A percentile compares a stretch with the other conserved stretches of the same genome.
These are phyloP conservation scores for Eupithecia subumbrata DNA, from an alignment of 2,888 invertebrate genomes.

Conservation along the genomic window DNA sequence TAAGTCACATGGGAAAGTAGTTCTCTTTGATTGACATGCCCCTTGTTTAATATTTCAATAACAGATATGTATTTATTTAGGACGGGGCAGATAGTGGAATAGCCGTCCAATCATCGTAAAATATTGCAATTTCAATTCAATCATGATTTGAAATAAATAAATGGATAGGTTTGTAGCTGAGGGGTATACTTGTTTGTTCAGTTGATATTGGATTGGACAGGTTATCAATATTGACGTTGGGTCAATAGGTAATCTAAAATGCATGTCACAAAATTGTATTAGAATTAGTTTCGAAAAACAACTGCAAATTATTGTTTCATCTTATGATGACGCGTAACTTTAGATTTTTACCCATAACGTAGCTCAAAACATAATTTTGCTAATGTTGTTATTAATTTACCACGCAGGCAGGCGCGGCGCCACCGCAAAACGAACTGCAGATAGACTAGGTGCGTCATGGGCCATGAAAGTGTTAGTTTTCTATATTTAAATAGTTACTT, in stretches of 20 bases:
- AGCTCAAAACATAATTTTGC: no score
- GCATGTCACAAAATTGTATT: background rate
- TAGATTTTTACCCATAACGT: no score
- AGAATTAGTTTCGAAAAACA: background rate
- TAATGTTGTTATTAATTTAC: no score
- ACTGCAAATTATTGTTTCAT: background rate
- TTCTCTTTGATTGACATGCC: background rate
- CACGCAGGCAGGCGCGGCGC: no score
- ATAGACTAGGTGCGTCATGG: no score
- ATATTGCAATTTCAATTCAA: background rate
- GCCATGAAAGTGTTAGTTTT: no score
- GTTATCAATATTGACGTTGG: background rate
- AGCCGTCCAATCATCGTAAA: background rate
- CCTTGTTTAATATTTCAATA: constrained; percentile 1
- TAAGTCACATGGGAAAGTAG: background rate
- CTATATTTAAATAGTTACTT: no score
- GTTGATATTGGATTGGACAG: background rate
- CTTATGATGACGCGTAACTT: no score
- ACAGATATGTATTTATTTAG: constrained; percentile 1
- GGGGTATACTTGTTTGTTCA: background rate
- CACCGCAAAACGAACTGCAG: no score
- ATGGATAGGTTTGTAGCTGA: background rate
- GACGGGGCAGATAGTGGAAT: background rate
- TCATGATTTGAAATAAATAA: background rate
- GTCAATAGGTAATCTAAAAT: background rate